Evolutionary conservation across 1,140 invertebrate genomes (phyloP), one percentile per base, ranked within the genome.

Genomic region (Pseudomyrmex sp.): DNA sequence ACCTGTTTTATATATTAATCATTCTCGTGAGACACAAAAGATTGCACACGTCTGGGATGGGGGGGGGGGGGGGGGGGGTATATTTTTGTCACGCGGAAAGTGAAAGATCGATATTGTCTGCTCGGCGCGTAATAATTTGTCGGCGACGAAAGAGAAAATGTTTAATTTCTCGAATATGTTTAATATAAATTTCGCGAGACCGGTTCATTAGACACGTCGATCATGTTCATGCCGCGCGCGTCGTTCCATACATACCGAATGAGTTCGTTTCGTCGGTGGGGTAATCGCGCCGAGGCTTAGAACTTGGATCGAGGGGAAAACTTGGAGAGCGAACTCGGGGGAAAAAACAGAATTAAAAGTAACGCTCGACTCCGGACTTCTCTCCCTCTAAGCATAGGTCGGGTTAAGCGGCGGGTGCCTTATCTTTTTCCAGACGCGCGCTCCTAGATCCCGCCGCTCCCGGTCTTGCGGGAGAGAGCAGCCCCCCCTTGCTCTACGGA

Each of bases 291-390:
- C 54, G 52, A 46, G 35, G 35, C 35, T 80, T 72, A 70, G 72
- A 80, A 72, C 66, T 80, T 80, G 2, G 12, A 5, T 23, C 35
- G n/a, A 35, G 7, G 0, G 1, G 7, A 9, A 77, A 80, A 80
- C 15, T 80, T 80, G 48, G 12, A 26, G 18, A 35, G 18, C 56
- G 20, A 84, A 58, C 69, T 65, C 10, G 23, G 44, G 23, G 18
- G 18, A 18, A 61, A 50, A 88, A 87, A 87, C 76, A 79, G 74
- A 87, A 87, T 88, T 87, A 89, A 89, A 89, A 85, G 82, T 87
- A 87, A 84, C 73, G 86, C 48, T 58, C 26, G 66, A 76, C 59
- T 87, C 35, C 13, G 35, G 59, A 58, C 50, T 18, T 52, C 18
- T 9, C 59, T 35, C 35, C 5, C 10, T 58, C 10, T 58, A 26